A percentile compares a stretch with the other conserved stretches of the same genome.
Conservation (phyloP, 2,797 vertebrate genomes). For the Pantherophis vulpinus region DNA sequence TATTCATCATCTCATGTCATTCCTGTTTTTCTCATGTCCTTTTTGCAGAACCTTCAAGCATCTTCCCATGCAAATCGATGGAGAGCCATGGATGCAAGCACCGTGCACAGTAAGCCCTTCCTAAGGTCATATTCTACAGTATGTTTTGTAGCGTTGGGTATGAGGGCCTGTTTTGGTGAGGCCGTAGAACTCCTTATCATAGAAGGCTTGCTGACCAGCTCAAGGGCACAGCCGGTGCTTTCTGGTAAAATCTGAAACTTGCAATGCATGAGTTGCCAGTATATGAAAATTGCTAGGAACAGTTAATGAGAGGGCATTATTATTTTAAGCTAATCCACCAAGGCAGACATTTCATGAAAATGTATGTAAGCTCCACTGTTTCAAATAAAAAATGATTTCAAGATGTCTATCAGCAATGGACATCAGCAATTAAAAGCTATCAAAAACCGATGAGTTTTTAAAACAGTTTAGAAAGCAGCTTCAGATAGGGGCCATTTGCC, state of each 20-base stretch:
- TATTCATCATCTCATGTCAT: background rate
- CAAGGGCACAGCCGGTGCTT: background rate
- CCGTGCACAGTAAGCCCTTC: slow-evolving; percentile 83
- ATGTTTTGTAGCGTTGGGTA: background rate
- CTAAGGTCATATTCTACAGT: background rate
- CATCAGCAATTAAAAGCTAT: background rate
- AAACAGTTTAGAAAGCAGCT: background rate
- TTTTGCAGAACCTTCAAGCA: slow-evolving; percentile 82
- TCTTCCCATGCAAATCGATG: slow-evolving; percentile 94
- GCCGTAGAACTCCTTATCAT: background rate
- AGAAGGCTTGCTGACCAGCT: background rate
- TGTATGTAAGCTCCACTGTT: background rate
- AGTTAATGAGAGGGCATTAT: background rate
- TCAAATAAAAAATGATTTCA: background rate
- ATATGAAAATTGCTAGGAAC: background rate
- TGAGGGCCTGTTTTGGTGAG: background rate
- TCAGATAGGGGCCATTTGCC: background rate
- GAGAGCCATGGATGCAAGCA: slow-evolving; percentile 95
- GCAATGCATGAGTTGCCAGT: too few relatives aligned
- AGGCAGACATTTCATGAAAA: background rate
- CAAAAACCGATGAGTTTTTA: background rate
- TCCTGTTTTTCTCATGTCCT: background rate
- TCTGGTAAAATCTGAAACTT: background rate
- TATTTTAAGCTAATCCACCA: background rate
- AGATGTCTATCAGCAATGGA: background rate